A percentile compares a stretch with the other conserved stretches of the same genome.
Evolutionary conservation across 2,888 invertebrate genomes (phyloP).

Genomic region (Xylocampa areola): DNA sequence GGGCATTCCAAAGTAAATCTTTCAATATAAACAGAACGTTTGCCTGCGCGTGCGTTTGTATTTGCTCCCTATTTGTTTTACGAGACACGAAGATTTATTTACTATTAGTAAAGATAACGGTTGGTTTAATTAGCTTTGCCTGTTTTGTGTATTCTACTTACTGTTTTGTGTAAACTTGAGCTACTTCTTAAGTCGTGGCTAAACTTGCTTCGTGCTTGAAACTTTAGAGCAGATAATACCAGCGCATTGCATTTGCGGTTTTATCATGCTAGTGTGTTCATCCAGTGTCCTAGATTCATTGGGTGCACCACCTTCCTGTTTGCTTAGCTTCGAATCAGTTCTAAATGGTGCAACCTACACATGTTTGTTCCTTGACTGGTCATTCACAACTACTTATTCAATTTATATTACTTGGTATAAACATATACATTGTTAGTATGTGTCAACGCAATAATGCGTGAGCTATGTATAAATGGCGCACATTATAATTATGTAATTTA

Average conservation of each 20-base stretch:
- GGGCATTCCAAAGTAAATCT: conserved; percentile 66
- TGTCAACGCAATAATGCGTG: conserved; percentile 11
- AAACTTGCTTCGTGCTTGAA: conserved; percentile 48
- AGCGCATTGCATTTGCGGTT: conserved; percentile 32
- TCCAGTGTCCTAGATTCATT: conserved; percentile 59
- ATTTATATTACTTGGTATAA: conserved; percentile 19
- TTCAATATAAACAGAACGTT: conserved; percentile 65
- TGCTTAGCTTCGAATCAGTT: conserved; percentile 60
- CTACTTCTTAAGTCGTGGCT: conserved; percentile 55
- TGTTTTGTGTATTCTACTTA: conserved; percentile 71
- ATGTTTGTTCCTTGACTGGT: conserved; percentile 39
- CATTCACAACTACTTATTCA: conserved; percentile 37
- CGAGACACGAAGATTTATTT: conserved; percentile 76
- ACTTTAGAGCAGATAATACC: conserved; percentile 18
- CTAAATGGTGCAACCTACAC: conserved; percentile 61
- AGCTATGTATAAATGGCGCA: conserved; percentile 10
- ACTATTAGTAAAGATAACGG: conserved; percentile 78
- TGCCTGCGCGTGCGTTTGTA: conserved; percentile 58
- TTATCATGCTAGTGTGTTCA: conserved; percentile 35
- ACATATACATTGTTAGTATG: conserved; percentile 8
- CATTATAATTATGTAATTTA: neutral
- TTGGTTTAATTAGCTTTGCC: conserved; percentile 79
- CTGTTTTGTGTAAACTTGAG: conserved; percentile 64
- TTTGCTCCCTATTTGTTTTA: conserved; percentile 75
- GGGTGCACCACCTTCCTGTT: conserved; percentile 64